Base-by-base conservation (phyloP, 2,113 vertebrate genomes). In the Oreochromis niloticus region DNA sequence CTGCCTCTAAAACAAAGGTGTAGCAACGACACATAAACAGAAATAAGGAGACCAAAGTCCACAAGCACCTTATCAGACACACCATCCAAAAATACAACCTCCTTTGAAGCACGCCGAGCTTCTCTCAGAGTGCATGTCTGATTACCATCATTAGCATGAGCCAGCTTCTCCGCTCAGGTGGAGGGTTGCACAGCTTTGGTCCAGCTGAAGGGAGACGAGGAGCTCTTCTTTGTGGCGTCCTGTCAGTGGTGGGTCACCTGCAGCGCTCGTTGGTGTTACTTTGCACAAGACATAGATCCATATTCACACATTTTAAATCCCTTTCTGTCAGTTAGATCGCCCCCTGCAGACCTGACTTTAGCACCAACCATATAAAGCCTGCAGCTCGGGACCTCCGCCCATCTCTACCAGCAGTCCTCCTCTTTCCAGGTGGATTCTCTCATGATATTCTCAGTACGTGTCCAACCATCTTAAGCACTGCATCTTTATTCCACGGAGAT, bases 261-360 rank as follows among this genome's bases (percentile, higher is more conserved):
- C 27, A 30, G 41, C n/a, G 27, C 41, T 19, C 9, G 41, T 30
- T 30, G 22, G 68, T 30, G 30, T 73, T 73, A 48, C 13, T 73
- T 73, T 0, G 1, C 12, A 43, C 22, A 71, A 24, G 36, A 43
- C 13, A 71, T 2, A 7, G 59, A 43, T 39, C 17, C 19, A 7
- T 0, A 39, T 66, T 36, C 61, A n/a, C 0, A 66, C 32, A n/a
- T 66, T 36, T 66, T n/a, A 66, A 41, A 68, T 22, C 36, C 12
- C n/a, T 71, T 0, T 4, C n/a, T 71, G 36, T 71, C 36, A 14
- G n/a, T 43, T 9, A 24, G 66, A 41, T 71, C 12, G 7, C 2
- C 13, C n/a, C 39, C 39, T 16, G 66, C 39, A 71, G 22, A 27
- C 66, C 22, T 0, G 39, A 27, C 39, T 1, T 73, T 0, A 3